These are phyloP conservation scores for Atethmia centrago DNA, from an alignment of 2,888 invertebrate species.

Conservation along the genomic window DNA sequence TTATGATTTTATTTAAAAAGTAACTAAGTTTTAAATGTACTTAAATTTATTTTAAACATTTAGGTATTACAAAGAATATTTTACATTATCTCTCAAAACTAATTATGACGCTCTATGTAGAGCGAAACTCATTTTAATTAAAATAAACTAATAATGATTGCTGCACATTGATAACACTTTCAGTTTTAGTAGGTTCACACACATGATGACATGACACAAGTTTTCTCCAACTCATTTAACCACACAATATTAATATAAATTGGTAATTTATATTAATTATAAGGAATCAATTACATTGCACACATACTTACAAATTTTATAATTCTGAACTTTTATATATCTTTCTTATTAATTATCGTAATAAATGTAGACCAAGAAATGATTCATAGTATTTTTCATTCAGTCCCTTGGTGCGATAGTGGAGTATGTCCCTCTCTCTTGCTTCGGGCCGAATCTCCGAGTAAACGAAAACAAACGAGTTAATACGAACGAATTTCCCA, in stretches of 20 bases:
- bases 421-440: constrained; percentile 19
- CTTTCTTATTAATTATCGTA: too few relatives aligned
- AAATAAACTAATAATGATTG: too few relatives aligned
- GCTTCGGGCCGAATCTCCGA: constrained; percentile 33
- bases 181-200: neutral
- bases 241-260: neutral
- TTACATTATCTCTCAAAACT: constrained; percentile 1
- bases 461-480: constrained; percentile 48
- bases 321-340: neutral
- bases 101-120: neutral
- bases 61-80: neutral
- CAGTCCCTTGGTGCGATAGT: neutral
- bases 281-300: neutral
- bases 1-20: neutral
- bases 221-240: neutral
- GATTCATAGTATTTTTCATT: constrained; percentile 14
- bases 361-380: neutral
- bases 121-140: constrained; percentile 10
- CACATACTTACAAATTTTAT: neutral
- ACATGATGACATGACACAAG: neutral
- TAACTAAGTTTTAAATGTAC: neutral
- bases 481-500: constrained; percentile 69
- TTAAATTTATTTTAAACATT: neutral
- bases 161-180: neutral
- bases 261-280: neutral